Base-by-base conservation (phyloP, 1,140 invertebrate species). In the Sesamia nonagrioides region DNA sequence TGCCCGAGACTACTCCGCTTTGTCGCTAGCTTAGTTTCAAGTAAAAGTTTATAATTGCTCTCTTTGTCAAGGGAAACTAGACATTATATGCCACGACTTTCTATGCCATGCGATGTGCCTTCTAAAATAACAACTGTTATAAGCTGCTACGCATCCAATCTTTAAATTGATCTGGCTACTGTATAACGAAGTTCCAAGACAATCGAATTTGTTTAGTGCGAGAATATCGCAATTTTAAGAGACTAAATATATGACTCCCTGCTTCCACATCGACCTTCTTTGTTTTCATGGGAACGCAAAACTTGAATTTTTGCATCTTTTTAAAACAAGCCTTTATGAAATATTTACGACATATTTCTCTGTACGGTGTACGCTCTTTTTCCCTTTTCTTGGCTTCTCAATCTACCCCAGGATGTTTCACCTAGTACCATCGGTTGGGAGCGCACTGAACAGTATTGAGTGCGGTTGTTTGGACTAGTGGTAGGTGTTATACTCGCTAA, bases 41-140 rank as follows among this genome's bases (percentile, higher is more conserved):
- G 58, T 61, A 61, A 61, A 61, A 61, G 58, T 61, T 61, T 35
- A 35, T 61, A 61, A 61, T 61, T 61, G 33, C 27, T 37, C 17
- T 37, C 37, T 61, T 40, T 61, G 33, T 40, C n/a, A 37, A 9
- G 60, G 60, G 60, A 61, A 61, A 61, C 15, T 61, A 40, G 33
- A 17, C 60, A 15, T 13, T 56, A 21, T n/a, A 27, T 18, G 8
- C 54, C 27, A 7, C 21, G 1, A 56, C 54, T 56, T 56, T 56
- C 54, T 56, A 56, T 9, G 54, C 7, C 54, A 21, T 40, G 54
- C 11, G 0, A 17, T 27, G n/a, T 27, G 54, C 54, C 17, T 56
- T 27, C 54, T 56, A 5, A 50, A 56, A 56, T 27, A 9, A 13
- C 54, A 27, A 11, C 4, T 56, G 54, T 56, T 27, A 56, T 18